phyloP scores from a whole-genome alignment of 2,797 vertebrate genomes.

The Chrosomus eos region DNA sequence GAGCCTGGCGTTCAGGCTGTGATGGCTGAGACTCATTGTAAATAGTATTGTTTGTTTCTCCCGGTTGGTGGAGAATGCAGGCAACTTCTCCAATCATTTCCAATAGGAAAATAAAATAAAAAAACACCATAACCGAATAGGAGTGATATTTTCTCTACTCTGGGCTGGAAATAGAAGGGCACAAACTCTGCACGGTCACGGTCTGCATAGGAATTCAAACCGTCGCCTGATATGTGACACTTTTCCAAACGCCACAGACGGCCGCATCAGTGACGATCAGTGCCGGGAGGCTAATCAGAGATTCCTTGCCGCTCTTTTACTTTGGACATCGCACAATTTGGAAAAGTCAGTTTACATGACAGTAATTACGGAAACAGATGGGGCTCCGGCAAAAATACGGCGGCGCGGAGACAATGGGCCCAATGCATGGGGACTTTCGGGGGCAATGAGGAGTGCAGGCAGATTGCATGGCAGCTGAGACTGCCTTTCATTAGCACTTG shows the following conservation, averaged over 20 bases:
- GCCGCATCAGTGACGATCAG: slow-evolving; percentile 37
- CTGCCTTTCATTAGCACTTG: slow-evolving; percentile 66
- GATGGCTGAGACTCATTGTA: slow-evolving; percentile 48
- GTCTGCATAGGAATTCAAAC: slow-evolving; percentile 44
- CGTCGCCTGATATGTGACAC: slow-evolving; percentile 31
- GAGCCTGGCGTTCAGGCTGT: slow-evolving; percentile 5
- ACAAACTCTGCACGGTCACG: slow-evolving; percentile 17
- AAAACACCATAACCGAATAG: slow-evolving; percentile 15
- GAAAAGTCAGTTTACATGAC: slow-evolving; percentile 70
- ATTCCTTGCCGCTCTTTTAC: slow-evolving; percentile 43
- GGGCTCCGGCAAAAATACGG: slow-evolving; percentile 68
- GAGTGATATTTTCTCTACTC: slow-evolving; percentile 24
- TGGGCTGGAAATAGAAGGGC: slow-evolving; percentile 42
- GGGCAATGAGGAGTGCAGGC: slow-evolving; percentile 65
- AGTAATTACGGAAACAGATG: slow-evolving; percentile 76
- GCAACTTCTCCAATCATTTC: slow-evolving; percentile 44
- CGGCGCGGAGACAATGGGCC: slow-evolving; percentile 64
- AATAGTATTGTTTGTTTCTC: slow-evolving; percentile 48
- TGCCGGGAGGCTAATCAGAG: slow-evolving; percentile 55
- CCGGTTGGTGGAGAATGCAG: slow-evolving; percentile 24
- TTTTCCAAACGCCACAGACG: slow-evolving; percentile 33
- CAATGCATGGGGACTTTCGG: slow-evolving; percentile 63
- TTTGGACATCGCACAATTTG: slow-evolving; percentile 53
- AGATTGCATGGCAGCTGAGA: slow-evolving; percentile 75
- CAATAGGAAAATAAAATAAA: slow-evolving; percentile 46